Percentiles rank a stretch among this genome's conserved stretches.
Evolutionary conservation across 2,113 vertebrate species (phyloP).

Genomic region (Rana temporaria): DNA sequence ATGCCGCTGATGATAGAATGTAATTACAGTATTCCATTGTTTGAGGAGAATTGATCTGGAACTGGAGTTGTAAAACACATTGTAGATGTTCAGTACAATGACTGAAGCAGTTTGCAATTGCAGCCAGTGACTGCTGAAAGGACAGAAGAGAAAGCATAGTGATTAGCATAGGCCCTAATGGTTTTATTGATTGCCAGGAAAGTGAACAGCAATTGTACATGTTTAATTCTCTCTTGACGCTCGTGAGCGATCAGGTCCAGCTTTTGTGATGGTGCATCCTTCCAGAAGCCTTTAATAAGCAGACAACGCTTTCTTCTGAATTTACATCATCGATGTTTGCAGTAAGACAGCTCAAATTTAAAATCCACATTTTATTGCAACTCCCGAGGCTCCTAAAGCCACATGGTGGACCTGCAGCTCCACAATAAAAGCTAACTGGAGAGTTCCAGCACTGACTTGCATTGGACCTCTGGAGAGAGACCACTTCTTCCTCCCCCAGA

Average conservation of each 20-base stretch:
- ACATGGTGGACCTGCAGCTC: no score
- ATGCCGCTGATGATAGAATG: conserved; percentile 14
- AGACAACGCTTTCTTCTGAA: no score
- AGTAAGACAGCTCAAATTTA: no score
- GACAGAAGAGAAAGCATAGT: neutral
- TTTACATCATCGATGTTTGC: no score
- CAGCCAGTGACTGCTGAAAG: conserved; percentile 35
- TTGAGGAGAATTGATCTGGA: conserved; percentile 26
- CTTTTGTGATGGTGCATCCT: neutral
- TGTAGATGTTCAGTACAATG: conserved; percentile 13
- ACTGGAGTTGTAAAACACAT: conserved; percentile 24
- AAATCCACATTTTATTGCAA: no score
- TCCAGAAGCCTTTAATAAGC: neutral
- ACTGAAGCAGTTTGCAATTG: conserved; percentile 35
- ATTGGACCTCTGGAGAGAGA: no score
- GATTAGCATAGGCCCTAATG: conserved; percentile 38
- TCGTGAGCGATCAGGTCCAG: neutral
- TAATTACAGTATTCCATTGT: conserved; percentile 12
- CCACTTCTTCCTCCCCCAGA: no score
- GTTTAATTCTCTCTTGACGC: neutral
- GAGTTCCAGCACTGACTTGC: no score
- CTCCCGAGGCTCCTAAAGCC: no score
- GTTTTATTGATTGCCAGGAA: conserved; percentile 40
- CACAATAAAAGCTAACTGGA: no score
- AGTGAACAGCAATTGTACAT: neutral